Evolutionary conservation across 2,113 vertebrate genomes (phyloP).

Genomic region (Chamaea fasciata): DNA sequence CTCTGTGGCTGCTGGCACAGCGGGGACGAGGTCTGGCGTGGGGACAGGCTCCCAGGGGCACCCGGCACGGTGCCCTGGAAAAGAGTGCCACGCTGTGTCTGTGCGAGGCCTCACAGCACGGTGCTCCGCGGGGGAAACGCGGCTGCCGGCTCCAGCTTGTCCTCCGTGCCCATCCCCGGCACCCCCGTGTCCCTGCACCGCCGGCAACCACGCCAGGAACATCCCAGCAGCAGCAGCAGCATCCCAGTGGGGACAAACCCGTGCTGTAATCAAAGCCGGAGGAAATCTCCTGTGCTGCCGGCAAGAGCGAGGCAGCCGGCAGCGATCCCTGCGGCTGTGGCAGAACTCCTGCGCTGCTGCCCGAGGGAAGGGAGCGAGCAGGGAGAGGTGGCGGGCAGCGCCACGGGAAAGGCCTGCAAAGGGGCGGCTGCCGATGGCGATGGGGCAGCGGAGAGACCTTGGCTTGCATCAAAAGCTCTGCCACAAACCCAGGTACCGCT

Average conservation of each 20-base stretch:
- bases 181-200: no score
- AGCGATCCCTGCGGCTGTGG: neutral
- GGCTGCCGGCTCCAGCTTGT: neutral
- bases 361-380: neutral
- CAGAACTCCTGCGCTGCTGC: neutral
- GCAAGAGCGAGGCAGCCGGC: neutral
- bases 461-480: neutral
- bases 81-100: conserved; percentile 7
- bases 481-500: rapidly evolving
- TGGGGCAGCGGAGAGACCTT: neutral
- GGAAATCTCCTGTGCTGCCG: neutral
- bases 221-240: neutral
- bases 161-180: neutral
- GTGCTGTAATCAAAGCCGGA: neutral
- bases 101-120: neutral
- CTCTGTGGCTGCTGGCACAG: rapidly evolving
- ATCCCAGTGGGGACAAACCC: neutral
- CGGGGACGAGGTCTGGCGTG: rapidly evolving
- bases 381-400: rapidly evolving
- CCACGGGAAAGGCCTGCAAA: rapidly evolving
- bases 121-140: neutral
- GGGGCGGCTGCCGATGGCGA: neutral
- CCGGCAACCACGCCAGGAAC: rapidly evolving
- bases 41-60: neutral
- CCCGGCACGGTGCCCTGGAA: neutral